Percentiles rank a stretch among this genome's conserved stretches.
Evolutionary conservation across 1,140 invertebrate genomes (phyloP).

Genomic region (Bombus confusus): DNA sequence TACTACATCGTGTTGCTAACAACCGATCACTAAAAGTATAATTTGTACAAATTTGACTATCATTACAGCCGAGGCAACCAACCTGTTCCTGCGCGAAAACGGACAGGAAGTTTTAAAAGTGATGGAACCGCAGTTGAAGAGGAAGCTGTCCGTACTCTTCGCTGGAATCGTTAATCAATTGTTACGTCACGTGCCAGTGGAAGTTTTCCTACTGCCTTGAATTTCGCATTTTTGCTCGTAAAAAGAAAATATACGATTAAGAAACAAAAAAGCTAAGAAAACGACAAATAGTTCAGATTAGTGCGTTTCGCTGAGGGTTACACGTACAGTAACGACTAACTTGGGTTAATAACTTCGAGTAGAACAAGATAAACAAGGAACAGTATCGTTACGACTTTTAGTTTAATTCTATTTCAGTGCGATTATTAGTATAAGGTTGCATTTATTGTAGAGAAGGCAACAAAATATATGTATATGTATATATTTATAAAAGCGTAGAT

Average conservation of each 20-base stretch:
- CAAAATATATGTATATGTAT: slow-evolving; percentile 18
- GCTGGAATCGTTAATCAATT: slow-evolving; percentile 87
- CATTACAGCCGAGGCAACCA: slow-evolving; percentile 87
- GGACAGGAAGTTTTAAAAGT: slow-evolving; percentile 87
- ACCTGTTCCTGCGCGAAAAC: slow-evolving; percentile 88
- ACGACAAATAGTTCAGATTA: not conserved
- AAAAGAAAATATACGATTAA: too few species aligned
- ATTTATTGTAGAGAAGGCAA: not conserved
- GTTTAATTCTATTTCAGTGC: not conserved
- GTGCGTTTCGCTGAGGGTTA: not conserved
- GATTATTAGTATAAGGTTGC: not conserved
- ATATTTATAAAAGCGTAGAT: slow-evolving; percentile 15
- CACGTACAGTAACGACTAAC: not conserved
- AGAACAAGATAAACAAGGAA: not conserved
- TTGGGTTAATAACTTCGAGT: not conserved
- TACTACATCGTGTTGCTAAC: too few species aligned
- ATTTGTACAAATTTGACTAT: slow-evolving; percentile 4
- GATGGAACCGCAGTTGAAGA: slow-evolving; percentile 87
- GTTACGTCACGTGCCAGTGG: slow-evolving; percentile 85
- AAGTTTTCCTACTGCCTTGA: slow-evolving; percentile 85
- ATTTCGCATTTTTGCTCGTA: not conserved
- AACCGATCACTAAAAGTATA: not conserved
- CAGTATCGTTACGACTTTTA: not conserved
- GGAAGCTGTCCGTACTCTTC: slow-evolving; percentile 86
- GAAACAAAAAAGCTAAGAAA: not conserved